Conservation (phyloP, 2,888 invertebrate genomes). For the Tanytarsus gracilentus region DNA sequence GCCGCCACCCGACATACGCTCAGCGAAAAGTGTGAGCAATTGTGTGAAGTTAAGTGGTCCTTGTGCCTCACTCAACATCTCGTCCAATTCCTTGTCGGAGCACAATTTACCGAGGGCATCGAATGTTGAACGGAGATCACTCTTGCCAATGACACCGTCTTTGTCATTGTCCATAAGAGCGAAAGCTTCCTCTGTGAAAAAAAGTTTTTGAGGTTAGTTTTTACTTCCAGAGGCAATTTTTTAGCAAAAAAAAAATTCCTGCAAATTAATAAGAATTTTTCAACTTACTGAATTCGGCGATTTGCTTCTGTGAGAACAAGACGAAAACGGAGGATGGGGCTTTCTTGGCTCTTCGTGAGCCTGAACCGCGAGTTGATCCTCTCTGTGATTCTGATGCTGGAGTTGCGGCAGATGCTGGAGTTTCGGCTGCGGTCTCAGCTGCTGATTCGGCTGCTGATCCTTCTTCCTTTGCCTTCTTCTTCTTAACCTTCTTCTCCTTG, state of each 20-base stretch:
- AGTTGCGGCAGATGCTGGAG: conserved; percentile 58
- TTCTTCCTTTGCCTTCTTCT: conserved; percentile 73
- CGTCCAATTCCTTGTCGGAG: conserved; percentile 82
- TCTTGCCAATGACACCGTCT: conserved; percentile 82
- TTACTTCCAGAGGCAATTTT: not conserved
- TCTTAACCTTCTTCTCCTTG: conserved; percentile 87
- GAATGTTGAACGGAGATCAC: conserved; percentile 83
- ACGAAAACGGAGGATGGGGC: conserved; percentile 94
- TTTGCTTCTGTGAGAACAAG: conserved; percentile 93
- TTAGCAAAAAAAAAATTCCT: conserved; percentile 2
- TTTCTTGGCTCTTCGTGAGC: conserved; percentile 63
- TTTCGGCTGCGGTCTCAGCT: conserved; percentile 56
- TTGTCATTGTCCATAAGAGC: conserved; percentile 94
- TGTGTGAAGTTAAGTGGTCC: conserved; percentile 95
- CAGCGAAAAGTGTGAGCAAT: conserved; percentile 82
- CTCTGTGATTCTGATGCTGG: conserved; percentile 53
- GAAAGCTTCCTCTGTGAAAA: conserved; percentile 58
- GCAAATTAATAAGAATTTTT: conserved; percentile 33
- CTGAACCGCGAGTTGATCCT: conserved; percentile 72
- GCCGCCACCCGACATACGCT: conserved; percentile 82
- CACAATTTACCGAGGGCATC: conserved; percentile 86
- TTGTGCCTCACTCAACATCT: conserved; percentile 78
- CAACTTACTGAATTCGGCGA: conserved; percentile 93
- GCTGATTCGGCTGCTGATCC: conserved; percentile 56
- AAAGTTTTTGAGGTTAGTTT: conserved; percentile 12